Evolutionary conservation across 2,113 vertebrate genomes (phyloP), one percentile per base, ranked within the genome.

Genomic region (Coracopsis vasa): DNA sequence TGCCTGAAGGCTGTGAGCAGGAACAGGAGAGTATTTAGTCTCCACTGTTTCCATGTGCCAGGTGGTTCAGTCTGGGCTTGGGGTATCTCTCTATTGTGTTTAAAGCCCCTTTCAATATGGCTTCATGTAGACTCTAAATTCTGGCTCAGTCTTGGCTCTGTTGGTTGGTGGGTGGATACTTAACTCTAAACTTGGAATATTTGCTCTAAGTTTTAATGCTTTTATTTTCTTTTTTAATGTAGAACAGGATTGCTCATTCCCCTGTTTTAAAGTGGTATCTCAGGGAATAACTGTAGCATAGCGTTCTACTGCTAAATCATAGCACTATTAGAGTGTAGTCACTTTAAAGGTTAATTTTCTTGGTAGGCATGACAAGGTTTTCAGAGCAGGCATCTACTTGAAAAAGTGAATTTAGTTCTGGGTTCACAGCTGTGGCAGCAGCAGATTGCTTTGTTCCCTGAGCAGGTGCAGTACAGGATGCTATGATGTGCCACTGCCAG

Each of bases 401-500:
- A 42, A 51, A 65, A 56, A 42, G 18, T 44, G 7, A 23, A 17
- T 51, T 61, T 84, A 58, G 25, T 62, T 84, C 17, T 89, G 39
- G 6, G 24, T 42, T 78, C n/a, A 31, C 14, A 60, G 41, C 17
- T 60, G 39, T 70, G 33, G 48, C 31, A 75, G 42, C 58, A 80
- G 56, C 7, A 85, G 27, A 20, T 51, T 13, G n/a, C 0, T 93
- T 64, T 85, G 21, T 80, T 75, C 33, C 23, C 37, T 1, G 3
- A 42, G 51, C 65, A 65, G 47, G n/a, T 56, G 14, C n/a, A 14
- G 1, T 41, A 51, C 2, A 31, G 75, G 56, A 10, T 70, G 29
- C 24, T 31, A 1, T 24, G 48, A 29, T 1, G 10, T 61, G 54
- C 24, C 0, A 0, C 27, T 51, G 53, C 54, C 66, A 29, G 0